A percentile compares a stretch with the other conserved stretches of the same genome.
These are phyloP conservation scores for Hydroisotoma schaefferi DNA, from an alignment of 2,888 invertebrate genomes.

Conservation along the genomic window DNA sequence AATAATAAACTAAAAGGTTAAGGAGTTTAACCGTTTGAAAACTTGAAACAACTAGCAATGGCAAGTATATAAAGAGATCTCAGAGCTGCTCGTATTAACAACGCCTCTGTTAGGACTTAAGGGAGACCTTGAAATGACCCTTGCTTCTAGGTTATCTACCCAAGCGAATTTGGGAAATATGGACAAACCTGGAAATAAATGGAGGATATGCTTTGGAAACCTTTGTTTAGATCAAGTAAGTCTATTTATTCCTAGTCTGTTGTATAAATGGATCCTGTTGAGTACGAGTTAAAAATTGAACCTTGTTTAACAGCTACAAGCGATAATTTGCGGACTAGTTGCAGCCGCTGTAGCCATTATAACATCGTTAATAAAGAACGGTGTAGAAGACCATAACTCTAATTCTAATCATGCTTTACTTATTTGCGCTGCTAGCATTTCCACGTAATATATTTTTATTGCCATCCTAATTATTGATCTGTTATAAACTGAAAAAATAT, in stretches of 20 bases:
- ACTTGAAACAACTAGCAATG: constrained; percentile 68
- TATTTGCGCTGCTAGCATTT: constrained; percentile 68
- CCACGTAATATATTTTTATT: no score
- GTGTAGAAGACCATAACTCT: constrained; percentile 68
- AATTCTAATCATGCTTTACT: constrained; percentile 66
- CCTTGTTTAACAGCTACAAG: constrained; percentile 62
- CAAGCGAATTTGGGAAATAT: constrained; percentile 73
- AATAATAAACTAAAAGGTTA: no score
- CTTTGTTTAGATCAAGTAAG: constrained; percentile 71
- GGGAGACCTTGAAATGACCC: constrained; percentile 84
- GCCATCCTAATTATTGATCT: no score
- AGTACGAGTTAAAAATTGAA: no score
- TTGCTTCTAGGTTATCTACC: constrained; percentile 85
- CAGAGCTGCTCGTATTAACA: constrained; percentile 70
- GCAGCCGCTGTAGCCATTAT: constrained; percentile 67
- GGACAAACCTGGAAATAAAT: constrained; percentile 64
- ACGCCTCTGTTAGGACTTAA: constrained; percentile 86
- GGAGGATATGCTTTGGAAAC: constrained; percentile 68
- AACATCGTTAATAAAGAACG: constrained; percentile 67
- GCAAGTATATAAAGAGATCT: constrained; percentile 66
- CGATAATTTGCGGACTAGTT: constrained; percentile 69
- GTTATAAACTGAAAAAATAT: no score
- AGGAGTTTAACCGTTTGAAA: no score
- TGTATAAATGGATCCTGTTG: no score
- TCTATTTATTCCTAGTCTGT: no score